Conservation (phyloP, 2,888 invertebrate species). For the Apodemia zela region DNA sequence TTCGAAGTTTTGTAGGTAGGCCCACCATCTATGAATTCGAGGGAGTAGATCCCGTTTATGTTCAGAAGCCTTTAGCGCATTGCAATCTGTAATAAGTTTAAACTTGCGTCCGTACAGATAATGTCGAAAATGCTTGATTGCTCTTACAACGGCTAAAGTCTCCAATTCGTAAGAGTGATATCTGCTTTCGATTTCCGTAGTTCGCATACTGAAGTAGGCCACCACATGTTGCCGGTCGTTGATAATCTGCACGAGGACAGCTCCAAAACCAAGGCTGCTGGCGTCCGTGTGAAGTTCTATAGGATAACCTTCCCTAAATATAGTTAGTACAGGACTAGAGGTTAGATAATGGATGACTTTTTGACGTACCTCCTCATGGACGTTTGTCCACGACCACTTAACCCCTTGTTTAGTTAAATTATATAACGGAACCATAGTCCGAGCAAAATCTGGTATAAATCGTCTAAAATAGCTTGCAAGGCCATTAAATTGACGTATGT, state of each 20-base stretch:
- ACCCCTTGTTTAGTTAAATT: constrained; percentile 23
- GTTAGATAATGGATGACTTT: constrained; percentile 30
- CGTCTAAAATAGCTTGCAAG: constrained; percentile 29
- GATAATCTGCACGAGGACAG: constrained; percentile 19
- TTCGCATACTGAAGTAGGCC: constrained; percentile 5
- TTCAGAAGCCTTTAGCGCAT: constrained; percentile 37
- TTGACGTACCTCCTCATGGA: constrained; percentile 21
- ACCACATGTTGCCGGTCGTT: not conserved
- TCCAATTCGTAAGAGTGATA: constrained; percentile 27
- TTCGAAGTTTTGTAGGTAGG: too few relatives aligned
- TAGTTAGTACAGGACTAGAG: constrained; percentile 27
- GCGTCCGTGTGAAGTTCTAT: constrained; percentile 20
- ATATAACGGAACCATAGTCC: constrained; percentile 25
- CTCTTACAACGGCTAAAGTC: constrained; percentile 31
- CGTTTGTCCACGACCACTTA: constrained; percentile 24
- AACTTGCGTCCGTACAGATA: constrained; percentile 30
- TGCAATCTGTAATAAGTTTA: constrained; percentile 33
- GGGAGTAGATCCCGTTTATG: constrained; percentile 35
- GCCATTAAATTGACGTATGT: constrained; percentile 35
- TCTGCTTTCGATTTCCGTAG: constrained; percentile 16
- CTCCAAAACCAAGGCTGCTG: constrained; percentile 32
- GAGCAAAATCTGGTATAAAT: constrained; percentile 27
- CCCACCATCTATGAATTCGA: too few relatives aligned
- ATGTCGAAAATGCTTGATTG: constrained; percentile 20
- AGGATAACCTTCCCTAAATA: constrained; percentile 26